Conservation (phyloP, 2,888 invertebrate species). For the Nineta flava region DNA sequence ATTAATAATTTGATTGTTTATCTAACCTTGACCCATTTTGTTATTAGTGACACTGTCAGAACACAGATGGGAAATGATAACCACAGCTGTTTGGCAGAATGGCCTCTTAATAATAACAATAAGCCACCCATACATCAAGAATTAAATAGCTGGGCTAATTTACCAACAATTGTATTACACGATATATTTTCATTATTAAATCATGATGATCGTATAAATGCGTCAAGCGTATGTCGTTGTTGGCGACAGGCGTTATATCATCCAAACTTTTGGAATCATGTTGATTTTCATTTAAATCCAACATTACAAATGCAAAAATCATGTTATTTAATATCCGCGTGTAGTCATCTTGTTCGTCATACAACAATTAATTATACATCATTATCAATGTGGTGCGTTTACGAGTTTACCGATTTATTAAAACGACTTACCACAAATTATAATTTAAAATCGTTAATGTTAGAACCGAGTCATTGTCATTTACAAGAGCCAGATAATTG, state of each 20-base stretch:
- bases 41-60: constrained; percentile 1
- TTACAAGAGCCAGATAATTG: constrained; percentile 18
- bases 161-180: constrained; percentile 25
- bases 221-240: constrained; percentile 25
- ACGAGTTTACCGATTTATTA: constrained; percentile 24
- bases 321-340: constrained; percentile 21
- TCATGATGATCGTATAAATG: constrained; percentile 23
- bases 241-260: constrained; percentile 27
- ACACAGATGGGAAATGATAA: constrained; percentile 23
- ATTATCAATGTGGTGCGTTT: constrained; percentile 22
- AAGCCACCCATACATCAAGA: constrained; percentile 15
- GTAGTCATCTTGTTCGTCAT: constrained; percentile 22
- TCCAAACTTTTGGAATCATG: constrained; percentile 27
- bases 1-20: not conserved
- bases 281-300: constrained; percentile 23
- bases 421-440: constrained; percentile 23
- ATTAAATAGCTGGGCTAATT: constrained; percentile 22
- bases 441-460: constrained; percentile 23
- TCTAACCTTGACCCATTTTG: constrained; percentile 3
- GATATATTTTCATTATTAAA: constrained; percentile 24
- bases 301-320: constrained; percentile 20
- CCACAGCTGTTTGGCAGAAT: constrained; percentile 21
- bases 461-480: constrained; percentile 27
- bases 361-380: constrained; percentile 24
- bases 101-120: constrained; percentile 15